Base-by-base conservation (phyloP, 2,888 invertebrate species). In the Balanococcus diminutus region DNA sequence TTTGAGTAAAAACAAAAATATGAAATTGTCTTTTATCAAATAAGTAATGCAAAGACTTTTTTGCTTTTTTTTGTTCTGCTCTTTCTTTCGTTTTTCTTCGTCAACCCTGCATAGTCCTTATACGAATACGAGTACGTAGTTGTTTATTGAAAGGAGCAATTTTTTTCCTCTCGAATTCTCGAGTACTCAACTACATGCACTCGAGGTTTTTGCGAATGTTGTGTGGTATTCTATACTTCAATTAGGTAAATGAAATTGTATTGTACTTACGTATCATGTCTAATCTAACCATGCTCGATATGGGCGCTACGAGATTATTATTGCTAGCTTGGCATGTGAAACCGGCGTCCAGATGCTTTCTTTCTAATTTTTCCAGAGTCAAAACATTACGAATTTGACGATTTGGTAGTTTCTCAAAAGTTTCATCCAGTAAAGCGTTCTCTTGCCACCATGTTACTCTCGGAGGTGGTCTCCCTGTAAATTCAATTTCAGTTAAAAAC, bases 401-500 rank as follows among this genome's bases (percentile, higher is more conserved):
- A 87, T 93, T 93, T 31, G 93, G 92, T 87, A 93, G 91, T 28
- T 92, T 92, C 88, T 94, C 94, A 88, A 92, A 94, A 46, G 92
- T 92, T 88, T 95, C 94, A 89, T 94, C 93, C 86, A 95, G 91
- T 61, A 95, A 91, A 2, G 93, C 93, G 87, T 93, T 93, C 87
- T 94, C 95, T 87, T 94, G 93, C 92, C 94, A 95, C 95, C 95
- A 95, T 86, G 93, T 94, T 87, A 95, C 93, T 5, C 92, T 92
- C 0, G 95, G 95, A 22, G 93, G 92, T 0, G 95, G 95, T 86
- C 93, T 93, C 88, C 95, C 95, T 95, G 90, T 8, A 89, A 89
- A 87, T 81, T 87, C 25, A 79, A 79, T 9, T 19, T 2, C n/a
- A 36, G 5, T 14, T 9, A 6, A 56, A 9, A 16, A 22, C 2